Conservation (phyloP, 2,797 vertebrate genomes). For the Mormyrus proboscirostris region DNA sequence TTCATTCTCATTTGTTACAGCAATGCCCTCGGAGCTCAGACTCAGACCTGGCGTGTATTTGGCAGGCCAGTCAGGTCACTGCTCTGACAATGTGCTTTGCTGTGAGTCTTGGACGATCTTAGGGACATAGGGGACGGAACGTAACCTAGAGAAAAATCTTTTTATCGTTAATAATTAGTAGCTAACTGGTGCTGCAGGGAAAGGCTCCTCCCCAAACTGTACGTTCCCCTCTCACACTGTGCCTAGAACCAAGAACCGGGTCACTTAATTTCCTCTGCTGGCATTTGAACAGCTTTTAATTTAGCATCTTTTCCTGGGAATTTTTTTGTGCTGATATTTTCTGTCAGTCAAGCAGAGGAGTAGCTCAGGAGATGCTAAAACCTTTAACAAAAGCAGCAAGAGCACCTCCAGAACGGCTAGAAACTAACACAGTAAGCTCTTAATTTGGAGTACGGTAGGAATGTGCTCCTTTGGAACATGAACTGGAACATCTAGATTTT, state of each 20-base stretch:
- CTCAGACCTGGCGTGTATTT: background rate
- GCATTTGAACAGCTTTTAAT: background rate
- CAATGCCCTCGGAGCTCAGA: background rate
- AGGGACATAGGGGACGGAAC: background rate
- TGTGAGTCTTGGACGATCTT: background rate
- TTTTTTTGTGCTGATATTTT: background rate
- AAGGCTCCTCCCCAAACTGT: background rate
- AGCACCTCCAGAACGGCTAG: background rate
- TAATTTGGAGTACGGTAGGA: background rate
- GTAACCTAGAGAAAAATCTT: background rate
- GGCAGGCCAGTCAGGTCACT: background rate
- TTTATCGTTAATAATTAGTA: background rate
- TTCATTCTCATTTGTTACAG: background rate
- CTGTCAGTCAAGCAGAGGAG: background rate
- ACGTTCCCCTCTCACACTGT: background rate
- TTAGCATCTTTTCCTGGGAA: background rate
- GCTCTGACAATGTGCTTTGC: background rate
- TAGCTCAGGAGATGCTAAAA: background rate
- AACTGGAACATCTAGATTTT: background rate
- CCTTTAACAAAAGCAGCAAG: background rate
- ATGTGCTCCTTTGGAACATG: background rate
- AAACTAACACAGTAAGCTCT: background rate
- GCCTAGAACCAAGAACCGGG: background rate
- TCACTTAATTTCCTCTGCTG: background rate
- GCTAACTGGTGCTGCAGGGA: background rate